A percentile compares a stretch with the other conserved stretches of the same genome.
Evolutionary conservation across 2,797 vertebrate genomes (phyloP).

Genomic region (Hippoglossus hippoglossus): DNA sequence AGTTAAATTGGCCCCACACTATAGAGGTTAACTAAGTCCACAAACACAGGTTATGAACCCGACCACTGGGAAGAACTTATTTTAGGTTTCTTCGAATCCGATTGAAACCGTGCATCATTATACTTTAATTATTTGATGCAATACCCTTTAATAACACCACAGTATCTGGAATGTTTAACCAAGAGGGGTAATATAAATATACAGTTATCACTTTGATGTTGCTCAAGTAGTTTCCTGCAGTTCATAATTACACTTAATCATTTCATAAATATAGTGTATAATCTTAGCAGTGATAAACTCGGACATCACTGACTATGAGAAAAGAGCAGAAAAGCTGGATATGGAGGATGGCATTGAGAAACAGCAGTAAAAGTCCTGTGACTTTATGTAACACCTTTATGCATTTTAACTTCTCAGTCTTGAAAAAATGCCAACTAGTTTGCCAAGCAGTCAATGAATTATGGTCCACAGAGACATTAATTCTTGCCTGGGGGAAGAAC

Average conservation of each 20-base stretch:
- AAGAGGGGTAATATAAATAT: background rate
- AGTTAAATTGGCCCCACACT: conserved; percentile 10
- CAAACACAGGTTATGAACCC: background rate
- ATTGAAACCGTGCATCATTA: background rate
- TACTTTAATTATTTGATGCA: background rate
- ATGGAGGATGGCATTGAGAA: background rate
- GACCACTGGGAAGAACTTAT: no score
- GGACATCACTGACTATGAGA: background rate
- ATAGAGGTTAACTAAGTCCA: background rate
- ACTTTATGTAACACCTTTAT: conserved; percentile 8
- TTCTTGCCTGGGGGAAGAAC: conserved; percentile 66
- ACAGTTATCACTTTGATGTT: background rate
- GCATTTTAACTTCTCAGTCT: conserved; percentile 55
- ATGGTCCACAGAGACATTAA: conserved; percentile 63
- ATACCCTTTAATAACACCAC: conserved; percentile 2
- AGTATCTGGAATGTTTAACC: background rate
- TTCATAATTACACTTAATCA: background rate
- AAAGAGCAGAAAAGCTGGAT: background rate
- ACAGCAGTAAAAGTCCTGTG: background rate
- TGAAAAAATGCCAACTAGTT: conserved; percentile 55
- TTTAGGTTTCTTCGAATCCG: no score
- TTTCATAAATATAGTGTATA: background rate
- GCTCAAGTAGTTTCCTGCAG: background rate
- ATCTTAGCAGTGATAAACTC: background rate
- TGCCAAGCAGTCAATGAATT: conserved; percentile 72